A percentile compares a stretch with the other conserved stretches of the same genome.
These are phyloP conservation scores for Mythimna impura DNA, from an alignment of 2,888 invertebrate species.

Conservation along the genomic window DNA sequence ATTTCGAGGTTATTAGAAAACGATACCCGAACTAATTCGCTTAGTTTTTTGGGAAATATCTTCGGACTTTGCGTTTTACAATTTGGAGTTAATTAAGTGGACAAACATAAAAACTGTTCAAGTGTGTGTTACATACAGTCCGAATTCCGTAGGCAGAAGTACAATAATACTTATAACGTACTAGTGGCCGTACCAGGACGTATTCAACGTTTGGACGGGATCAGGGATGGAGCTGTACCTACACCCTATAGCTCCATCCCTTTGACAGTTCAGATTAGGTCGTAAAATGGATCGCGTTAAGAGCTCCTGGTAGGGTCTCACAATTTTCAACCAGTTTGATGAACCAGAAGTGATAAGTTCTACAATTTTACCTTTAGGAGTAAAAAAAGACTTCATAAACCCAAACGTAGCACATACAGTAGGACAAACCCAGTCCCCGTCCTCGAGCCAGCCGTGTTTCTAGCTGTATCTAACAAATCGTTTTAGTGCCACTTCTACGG, in stretches of 20 bases:
- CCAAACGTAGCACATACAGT: background rate
- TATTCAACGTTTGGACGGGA: too few relatives aligned
- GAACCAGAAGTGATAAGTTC: background rate
- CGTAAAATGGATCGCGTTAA: too few relatives aligned
- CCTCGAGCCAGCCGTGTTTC: background rate
- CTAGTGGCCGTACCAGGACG: too few relatives aligned
- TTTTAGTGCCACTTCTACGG: slow-evolving; percentile 22
- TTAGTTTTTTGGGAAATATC: slow-evolving; percentile 40
- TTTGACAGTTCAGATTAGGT: too few relatives aligned
- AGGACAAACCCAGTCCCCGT: background rate
- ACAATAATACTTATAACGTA: background rate
- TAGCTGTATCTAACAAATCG: slow-evolving; percentile 8
- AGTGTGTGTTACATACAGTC: slow-evolving; percentile 1
- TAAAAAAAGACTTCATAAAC: background rate
- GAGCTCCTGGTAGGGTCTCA: too few relatives aligned
- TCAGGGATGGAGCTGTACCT: too few relatives aligned
- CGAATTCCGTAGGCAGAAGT: slow-evolving; percentile 14
- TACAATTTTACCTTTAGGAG: background rate
- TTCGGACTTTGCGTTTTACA: slow-evolving; percentile 25
- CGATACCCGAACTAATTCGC: slow-evolving; percentile 39
- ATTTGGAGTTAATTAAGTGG: slow-evolving; percentile 41
- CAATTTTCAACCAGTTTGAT: background rate
- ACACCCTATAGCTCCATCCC: too few relatives aligned
- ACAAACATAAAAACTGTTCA: slow-evolving; percentile 29
- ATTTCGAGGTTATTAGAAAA: slow-evolving; percentile 55